Evolutionary conservation across 2,888 invertebrate genomes (phyloP), one percentile per base, ranked within the genome.

Genomic region (Tetragnatha montana): DNA sequence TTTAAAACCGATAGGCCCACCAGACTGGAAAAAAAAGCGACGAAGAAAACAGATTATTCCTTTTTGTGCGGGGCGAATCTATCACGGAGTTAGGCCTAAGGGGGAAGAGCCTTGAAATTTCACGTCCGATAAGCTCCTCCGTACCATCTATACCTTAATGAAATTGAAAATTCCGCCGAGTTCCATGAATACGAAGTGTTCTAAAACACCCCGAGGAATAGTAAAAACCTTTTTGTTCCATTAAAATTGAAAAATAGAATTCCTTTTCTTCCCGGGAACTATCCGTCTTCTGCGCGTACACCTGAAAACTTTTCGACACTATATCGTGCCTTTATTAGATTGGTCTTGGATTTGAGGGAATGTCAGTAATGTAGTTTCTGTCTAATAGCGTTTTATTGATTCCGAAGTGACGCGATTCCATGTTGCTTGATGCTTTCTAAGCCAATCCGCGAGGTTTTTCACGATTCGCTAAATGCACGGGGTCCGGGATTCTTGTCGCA

Each of bases 191-290:
- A 79, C 85, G 69, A 79, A 78, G 85, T 50, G 79, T 51, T 49
- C 78, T 78, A 85, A 85, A 85, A 85, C 76, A 85, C 85, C 85
- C 85, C 22, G 71, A 79, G 85, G 85, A 79, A 85, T 79, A 49
- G 74, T 76, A 84, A 84, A 81, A 69, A 69, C 83, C 83, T 84
- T 60, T 84, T 75, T 84, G 47, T 84, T 84, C 69, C 83, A 84
- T 84, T 84, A 84, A 82, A 84, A 84, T 84, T 84, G 83, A 84
- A 84, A 84, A 84, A 84, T 84, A 84, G 83, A 84, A 84, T 84
- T 84, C 76, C 60, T 17, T 47, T 74, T 14, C 60, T 78, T 60
- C 51, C 14, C 49, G 50, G 19, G 76, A 22, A 81, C 49, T 50
- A 71, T 73, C 51, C 19, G 60, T 51, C 75, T 76, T 75, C 6